Evolutionary conservation across 2,888 invertebrate species (phyloP).

Genomic region (Sycophila texana): DNA sequence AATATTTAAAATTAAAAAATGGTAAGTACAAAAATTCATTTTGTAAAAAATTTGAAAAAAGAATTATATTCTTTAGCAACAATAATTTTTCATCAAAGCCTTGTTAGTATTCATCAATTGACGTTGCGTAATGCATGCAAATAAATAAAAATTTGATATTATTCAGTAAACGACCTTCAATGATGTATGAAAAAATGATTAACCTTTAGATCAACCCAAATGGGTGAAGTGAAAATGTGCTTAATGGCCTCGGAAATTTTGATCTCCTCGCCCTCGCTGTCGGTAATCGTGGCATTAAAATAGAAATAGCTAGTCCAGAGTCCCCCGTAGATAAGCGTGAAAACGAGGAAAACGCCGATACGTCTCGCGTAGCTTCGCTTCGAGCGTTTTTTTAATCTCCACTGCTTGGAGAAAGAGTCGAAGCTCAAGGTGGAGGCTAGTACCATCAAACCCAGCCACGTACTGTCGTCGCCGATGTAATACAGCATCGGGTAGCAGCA

Average conservation of each 20-base stretch:
- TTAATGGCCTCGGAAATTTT: constrained; percentile 91
- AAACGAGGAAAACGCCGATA: constrained; percentile 79
- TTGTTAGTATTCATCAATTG: no score
- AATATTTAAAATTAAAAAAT: background rate
- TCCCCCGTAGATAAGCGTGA: constrained; percentile 82
- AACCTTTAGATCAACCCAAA: constrained; percentile 79
- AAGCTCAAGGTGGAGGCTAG: constrained; percentile 83
- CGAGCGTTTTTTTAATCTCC: constrained; percentile 82
- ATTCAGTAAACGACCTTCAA: no score
- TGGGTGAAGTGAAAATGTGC: constrained; percentile 92
- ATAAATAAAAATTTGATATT: no score
- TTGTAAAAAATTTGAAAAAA: no score
- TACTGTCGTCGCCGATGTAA: constrained; percentile 85
- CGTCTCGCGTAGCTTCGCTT: constrained; percentile 76
- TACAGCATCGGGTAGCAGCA: constrained; percentile 82
- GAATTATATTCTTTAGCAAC: no score
- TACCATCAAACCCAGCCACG: constrained; percentile 83
- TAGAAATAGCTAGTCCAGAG: constrained; percentile 89
- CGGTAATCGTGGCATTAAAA: constrained; percentile 91
- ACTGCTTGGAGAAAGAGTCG: constrained; percentile 86
- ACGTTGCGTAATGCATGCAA: no score
- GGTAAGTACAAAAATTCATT: background rate
- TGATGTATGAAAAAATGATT: constrained; percentile 56
- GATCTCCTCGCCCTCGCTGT: constrained; percentile 90
- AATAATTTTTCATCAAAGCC: no score